Evolutionary conservation across 1,140 invertebrate genomes (phyloP), one percentile per base, ranked within the genome.

Genomic region (Drosophila willistoni): DNA sequence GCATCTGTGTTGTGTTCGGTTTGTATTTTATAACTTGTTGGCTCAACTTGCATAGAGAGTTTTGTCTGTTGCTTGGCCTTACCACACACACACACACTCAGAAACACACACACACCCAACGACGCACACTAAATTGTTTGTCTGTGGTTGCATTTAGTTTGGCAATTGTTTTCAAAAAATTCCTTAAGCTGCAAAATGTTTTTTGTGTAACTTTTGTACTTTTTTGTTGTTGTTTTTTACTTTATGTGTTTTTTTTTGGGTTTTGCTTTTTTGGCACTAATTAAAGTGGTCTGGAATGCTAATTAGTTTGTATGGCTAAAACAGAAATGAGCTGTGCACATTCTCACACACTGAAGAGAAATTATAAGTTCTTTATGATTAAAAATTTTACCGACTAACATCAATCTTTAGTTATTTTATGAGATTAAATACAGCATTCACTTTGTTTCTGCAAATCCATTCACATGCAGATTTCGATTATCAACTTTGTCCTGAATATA

Each of bases 11-110:
- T 64, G 69, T 19, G 55, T 64, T 39, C 61, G 44, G 68, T 62
- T 69, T 70, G 66, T 68, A 71, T 85, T 84, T 83, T 80, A 77
- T 77, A 84, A 84, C 77, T 85, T 85, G 81, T 85, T 80, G 77
- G 81, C 81, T 84, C 77, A 66, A 73, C 70, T 77, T 77, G 73
- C 64, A 74, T 62, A 67, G 63, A 67, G 59, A 81, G 76, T 82
- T 85, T 75, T 71, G 81, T 42, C 68, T 67, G 62, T 60, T 77
- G 63, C 60, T 66, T 73, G 63, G 61, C 64, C 62, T 17, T 72
- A 29, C 1, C 3, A 2, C 44, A 51, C 44, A 51, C 44, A 51
- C 44, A 51, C 17, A 22, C 17, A 19, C 7, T 7, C 44, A 9
- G 6, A 47, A 7, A 19, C 2, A 7, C 14, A 47, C 36, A 13